These are phyloP conservation scores for Gryon sp. DNA, from an alignment of 1,140 invertebrate species.

Conservation along the genomic window DNA sequence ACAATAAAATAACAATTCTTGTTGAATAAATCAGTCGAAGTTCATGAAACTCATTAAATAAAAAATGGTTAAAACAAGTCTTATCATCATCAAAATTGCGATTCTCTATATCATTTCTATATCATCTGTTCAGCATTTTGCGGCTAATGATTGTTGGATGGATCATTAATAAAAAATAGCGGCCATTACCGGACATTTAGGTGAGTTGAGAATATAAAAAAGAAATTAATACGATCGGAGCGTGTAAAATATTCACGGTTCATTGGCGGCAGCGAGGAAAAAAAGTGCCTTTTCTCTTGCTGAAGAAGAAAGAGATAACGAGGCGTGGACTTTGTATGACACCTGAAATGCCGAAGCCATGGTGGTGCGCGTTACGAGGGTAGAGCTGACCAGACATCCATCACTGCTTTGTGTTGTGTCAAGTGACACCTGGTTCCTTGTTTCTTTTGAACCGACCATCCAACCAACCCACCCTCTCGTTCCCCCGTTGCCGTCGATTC, in stretches of 20 bases:
- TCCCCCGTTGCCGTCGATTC: not conserved
- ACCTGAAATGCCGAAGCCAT: conserved; percentile 63
- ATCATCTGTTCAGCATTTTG: not conserved
- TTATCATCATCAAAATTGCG: not conserved
- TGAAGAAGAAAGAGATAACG: conserved; percentile 58
- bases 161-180: conserved; percentile 31
- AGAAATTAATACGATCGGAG: conserved; percentile 47
- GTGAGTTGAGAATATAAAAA: conserved; percentile 13
- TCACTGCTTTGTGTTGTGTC: conserved; percentile 64
- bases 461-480: conserved; percentile 54
- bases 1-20: too few relatives aligned
- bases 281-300: conserved; percentile 43
- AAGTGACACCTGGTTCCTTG: conserved; percentile 68
- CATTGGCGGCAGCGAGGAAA: conserved; percentile 33
- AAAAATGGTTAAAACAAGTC: too few relatives aligned
- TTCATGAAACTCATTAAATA: too few relatives aligned
- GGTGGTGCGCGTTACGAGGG: conserved; percentile 59
- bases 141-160: conserved; percentile 10
- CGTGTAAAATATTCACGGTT: conserved; percentile 53
- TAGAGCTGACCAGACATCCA: conserved; percentile 65
- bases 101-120: not conserved
- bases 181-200: conserved; percentile 33
- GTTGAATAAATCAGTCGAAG: too few relatives aligned
- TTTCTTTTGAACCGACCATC: conserved; percentile 62
- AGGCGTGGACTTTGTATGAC: conserved; percentile 67